phyloP scores from a whole-genome alignment of 2,113 vertebrate species.

The Neopipo cinnamomea region DNA sequence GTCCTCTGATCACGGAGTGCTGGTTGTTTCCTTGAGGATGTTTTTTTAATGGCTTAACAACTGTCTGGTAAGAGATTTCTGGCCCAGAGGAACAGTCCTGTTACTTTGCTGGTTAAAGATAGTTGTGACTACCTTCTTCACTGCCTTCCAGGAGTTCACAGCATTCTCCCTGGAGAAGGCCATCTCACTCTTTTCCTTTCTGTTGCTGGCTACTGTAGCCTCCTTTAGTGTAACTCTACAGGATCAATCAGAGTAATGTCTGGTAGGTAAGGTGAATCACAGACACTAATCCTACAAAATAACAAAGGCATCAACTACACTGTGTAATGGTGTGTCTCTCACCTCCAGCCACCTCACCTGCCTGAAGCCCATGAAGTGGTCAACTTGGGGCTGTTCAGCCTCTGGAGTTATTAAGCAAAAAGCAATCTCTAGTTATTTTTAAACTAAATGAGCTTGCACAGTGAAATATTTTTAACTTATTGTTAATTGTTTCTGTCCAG shows the following conservation, averaged over 20 bases:
- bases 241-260: background rate
- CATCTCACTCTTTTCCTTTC: rapidly evolving
- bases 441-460: background rate
- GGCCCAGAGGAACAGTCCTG: background rate
- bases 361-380: background rate
- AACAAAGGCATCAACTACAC: background rate
- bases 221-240: background rate
- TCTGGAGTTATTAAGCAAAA: background rate
- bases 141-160: background rate
- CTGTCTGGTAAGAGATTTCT: background rate
- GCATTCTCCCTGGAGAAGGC: background rate
- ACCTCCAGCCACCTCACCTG: background rate
- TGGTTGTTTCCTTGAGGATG: background rate
- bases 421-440: background rate
- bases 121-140: background rate
- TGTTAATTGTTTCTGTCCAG: background rate
- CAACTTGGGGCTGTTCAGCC: background rate
- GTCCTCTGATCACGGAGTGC: background rate
- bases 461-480: background rate
- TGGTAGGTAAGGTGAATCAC: background rate
- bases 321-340: background rate
- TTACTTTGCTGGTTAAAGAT: background rate
- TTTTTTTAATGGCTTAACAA: background rate
- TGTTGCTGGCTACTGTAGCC: background rate
- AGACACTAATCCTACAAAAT: background rate